Conservation (phyloP, 2,113 vertebrate genomes). For the Saguinus imperator region DNA sequence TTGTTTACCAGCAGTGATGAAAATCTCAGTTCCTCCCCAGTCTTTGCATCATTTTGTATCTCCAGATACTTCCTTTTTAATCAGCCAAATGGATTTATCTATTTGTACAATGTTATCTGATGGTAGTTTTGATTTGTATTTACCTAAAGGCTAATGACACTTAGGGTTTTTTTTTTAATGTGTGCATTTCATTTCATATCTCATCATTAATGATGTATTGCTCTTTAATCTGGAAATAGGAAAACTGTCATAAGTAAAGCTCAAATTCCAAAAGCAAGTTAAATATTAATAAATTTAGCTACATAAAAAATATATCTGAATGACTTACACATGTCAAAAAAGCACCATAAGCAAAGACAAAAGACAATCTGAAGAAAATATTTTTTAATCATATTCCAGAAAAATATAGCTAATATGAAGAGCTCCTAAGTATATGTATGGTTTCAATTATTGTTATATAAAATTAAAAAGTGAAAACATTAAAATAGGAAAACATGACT, state of each 20-base stretch:
- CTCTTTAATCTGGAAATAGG: background rate
- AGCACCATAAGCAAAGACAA: background rate
- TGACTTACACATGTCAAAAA: background rate
- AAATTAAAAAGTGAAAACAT: background rate
- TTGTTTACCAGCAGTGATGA: background rate
- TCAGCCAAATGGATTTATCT: background rate
- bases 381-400: background rate
- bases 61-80: background rate
- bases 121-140: background rate
- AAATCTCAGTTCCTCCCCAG: background rate
- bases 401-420: background rate
- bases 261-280: constrained; percentile 33
- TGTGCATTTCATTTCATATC: background rate
- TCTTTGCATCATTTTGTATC: background rate
- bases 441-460: background rate
- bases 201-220: background rate
- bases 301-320: background rate
- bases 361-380: background rate
- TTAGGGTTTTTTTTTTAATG: background rate
- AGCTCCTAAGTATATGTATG: background rate
- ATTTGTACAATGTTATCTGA: background rate
- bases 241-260: background rate
- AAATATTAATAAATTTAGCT: background rate
- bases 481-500: background rate
- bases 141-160: background rate